These are phyloP conservation scores for Papilio xuthus DNA, from an alignment of 1,140 invertebrate genomes.

Conservation along the genomic window DNA sequence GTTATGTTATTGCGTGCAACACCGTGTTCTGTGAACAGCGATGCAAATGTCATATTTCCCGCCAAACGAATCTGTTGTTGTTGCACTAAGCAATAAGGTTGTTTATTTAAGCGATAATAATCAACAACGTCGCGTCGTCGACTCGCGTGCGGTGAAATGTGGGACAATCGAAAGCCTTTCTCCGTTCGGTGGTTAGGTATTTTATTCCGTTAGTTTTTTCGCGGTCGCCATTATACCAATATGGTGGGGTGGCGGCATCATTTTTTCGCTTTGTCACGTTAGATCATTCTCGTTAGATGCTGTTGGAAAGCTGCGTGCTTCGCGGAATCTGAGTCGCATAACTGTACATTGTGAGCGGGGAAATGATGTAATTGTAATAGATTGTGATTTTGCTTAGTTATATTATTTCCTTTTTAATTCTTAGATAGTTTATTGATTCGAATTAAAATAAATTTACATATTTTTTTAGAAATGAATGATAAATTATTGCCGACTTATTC, in stretches of 20 bases:
- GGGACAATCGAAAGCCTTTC: constrained; percentile 82
- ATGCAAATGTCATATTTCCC: constrained; percentile 62
- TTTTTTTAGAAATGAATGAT: neutral
- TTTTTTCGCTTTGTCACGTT: constrained; percentile 81
- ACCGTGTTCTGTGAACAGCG: constrained; percentile 56
- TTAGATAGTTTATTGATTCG: neutral
- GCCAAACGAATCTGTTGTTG: constrained; percentile 66
- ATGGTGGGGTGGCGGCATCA: constrained; percentile 77
- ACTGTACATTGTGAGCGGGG: constrained; percentile 66
- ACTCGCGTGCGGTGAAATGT: constrained; percentile 78
- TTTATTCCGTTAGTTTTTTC: constrained; percentile 82
- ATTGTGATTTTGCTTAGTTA: constrained; percentile 46
- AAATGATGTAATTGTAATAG: constrained; percentile 76
- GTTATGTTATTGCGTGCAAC: constrained; percentile 67
- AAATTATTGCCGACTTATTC: neutral
- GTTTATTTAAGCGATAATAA: constrained; percentile 57
- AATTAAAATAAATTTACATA: constrained; percentile 10
- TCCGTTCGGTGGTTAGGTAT: constrained; percentile 78
- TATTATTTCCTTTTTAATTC: constrained; percentile 17
- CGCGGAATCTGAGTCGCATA: constrained; percentile 72
- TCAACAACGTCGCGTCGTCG: constrained; percentile 59
- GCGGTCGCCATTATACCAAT: constrained; percentile 76
- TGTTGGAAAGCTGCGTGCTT: constrained; percentile 77
- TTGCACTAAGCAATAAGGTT: constrained; percentile 61
- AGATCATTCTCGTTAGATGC: constrained; percentile 80